Conservation (phyloP, 2,797 vertebrate genomes). For the Dendrocincla tyrannina region DNA sequence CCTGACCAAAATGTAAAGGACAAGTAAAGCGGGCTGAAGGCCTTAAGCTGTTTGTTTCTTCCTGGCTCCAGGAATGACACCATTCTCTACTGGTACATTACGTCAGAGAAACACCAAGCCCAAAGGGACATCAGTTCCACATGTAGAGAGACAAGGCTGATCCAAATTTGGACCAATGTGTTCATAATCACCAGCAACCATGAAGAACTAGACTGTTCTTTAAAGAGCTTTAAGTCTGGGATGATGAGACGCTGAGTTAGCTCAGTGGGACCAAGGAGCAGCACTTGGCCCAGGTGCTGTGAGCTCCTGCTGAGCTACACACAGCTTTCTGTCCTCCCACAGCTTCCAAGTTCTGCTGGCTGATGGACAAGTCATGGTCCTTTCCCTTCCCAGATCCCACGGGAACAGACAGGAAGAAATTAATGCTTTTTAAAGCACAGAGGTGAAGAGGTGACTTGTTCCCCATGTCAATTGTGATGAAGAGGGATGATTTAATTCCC, state of each 20-base stretch:
- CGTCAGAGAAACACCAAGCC: neutral
- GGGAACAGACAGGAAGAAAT: conserved; percentile 15
- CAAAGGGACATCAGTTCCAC: neutral
- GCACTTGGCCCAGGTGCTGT: neutral
- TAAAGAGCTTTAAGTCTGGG: neutral
- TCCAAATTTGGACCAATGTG: neutral
- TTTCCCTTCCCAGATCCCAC: neutral
- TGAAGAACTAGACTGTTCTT: neutral
- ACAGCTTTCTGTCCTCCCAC: neutral
- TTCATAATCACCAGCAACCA: neutral
- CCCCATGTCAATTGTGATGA: neutral
- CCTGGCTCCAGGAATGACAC: neutral
- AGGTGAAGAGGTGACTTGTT: conserved; percentile 5
- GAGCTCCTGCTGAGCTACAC: neutral
- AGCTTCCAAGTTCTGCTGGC: neutral
- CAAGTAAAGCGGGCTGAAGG: neutral
- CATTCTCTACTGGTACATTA: neutral
- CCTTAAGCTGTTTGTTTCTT: neutral
- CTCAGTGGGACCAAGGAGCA: neutral
- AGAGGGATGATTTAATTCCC: neutral
- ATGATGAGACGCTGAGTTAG: neutral
- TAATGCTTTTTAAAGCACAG: conserved; percentile 23
- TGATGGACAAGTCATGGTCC: neutral
- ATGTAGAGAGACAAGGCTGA: neutral
- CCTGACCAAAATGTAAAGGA: conserved; percentile 74